Base-by-base conservation (phyloP, 2,888 invertebrate genomes). In the Chrysolina oricalcia region DNA sequence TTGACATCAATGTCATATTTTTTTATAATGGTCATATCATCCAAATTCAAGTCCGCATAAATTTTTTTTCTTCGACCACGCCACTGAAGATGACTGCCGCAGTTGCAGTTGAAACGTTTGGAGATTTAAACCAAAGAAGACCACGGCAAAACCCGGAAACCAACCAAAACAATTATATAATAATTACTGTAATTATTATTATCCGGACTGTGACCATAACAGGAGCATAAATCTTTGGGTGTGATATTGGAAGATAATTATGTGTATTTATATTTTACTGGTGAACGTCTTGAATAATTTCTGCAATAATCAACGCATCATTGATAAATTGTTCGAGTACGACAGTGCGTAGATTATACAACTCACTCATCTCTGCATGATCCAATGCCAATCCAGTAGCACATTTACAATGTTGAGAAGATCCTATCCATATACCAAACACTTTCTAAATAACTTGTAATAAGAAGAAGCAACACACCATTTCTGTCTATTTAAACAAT, bases 381-480 rank as follows among this genome's bases (percentile, higher is more conserved):
- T 27, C 15, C 35, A 27, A 35, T 27, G n/a, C 10, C 59, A 27
- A 59, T 35, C 27, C 59, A 59, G 59, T 59, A 27, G n/a, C 35
- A 35, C 27, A 23, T 56, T 56, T 23, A 56, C 23, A 23, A 23
- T 8, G 13, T 56, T 4, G 19, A 19, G 56, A 21, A 23, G 23
- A 56, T 56, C 17, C 8, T 35, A 27, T 46, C 46, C 46, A 15
- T 46, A 46, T 15, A 15, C 46, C 15, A 8, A 19, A 21, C 13
- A 59, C 27, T 35, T 59, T 59, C 59, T 59, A 59, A 59, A 9
- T 59, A 27, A 59, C 17, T 35, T 56, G 56, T 56, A 10, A 23
- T 56, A n/a, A 17, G 17, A n/a, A 50, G 50, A 19, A 19, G 50
- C 50, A 50, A 50, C 50, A 50, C 19, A 17, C 50, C 50, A 50